These are phyloP conservation scores for Cirrhinus mrigala DNA, from an alignment of 2,797 vertebrate species.

Conservation along the genomic window DNA sequence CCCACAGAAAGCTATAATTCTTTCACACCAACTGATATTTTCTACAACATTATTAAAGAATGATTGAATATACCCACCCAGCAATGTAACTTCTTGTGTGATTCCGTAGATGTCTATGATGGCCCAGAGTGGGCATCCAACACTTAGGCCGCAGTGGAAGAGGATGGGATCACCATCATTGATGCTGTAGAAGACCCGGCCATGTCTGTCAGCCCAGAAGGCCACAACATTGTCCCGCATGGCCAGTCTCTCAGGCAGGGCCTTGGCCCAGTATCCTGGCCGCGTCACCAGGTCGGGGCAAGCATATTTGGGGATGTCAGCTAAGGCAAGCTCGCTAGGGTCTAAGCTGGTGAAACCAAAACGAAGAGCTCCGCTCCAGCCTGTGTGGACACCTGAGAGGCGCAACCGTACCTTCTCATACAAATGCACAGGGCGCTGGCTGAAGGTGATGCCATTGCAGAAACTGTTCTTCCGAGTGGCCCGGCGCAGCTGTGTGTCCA, in stretches of 20 bases:
- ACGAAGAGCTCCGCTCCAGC: constrained; percentile 96
- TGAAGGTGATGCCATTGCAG: constrained; percentile 97
- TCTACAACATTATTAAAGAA: neutral
- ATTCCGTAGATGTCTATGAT: constrained; percentile 98
- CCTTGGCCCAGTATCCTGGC: constrained; percentile 98
- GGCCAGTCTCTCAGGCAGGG: constrained; percentile 94
- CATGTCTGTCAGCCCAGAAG: constrained; percentile 97
- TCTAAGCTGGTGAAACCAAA: constrained; percentile 97
- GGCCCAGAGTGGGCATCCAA: constrained; percentile 94
- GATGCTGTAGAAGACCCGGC: constrained; percentile 96
- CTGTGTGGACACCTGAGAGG: constrained; percentile 90
- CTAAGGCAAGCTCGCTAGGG: constrained; percentile 87
- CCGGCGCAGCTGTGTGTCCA: constrained; percentile 91
- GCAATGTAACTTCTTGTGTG: constrained; percentile 95
- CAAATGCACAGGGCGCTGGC: constrained; percentile 91
- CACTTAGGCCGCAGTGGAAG: constrained; percentile 97
- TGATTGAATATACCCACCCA: constrained; percentile 81
- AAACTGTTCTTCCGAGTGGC: constrained; percentile 97
- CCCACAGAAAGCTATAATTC: neutral
- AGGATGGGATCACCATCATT: constrained; percentile 94
- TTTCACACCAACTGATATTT: neutral
- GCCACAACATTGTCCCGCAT: constrained; percentile 92
- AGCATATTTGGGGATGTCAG: constrained; percentile 97
- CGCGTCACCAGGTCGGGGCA: constrained; percentile 96
- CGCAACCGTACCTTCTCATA: constrained; percentile 97